A percentile compares a stretch with the other conserved stretches of the same genome.
Conservation (phyloP, 2,797 vertebrate species). For the Squalus acanthias region DNA sequence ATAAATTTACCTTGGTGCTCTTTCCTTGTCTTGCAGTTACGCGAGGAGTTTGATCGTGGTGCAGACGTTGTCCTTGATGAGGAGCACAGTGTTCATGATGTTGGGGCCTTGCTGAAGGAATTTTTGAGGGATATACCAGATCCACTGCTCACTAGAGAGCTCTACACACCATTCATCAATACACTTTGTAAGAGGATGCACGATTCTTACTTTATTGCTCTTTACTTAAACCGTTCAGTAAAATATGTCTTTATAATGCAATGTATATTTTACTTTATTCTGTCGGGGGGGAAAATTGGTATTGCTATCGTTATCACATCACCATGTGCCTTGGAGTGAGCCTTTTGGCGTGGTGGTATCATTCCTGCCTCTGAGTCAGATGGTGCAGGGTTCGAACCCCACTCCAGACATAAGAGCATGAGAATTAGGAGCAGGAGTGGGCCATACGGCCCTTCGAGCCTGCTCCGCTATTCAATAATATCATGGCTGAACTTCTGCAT, state of each 20-base stretch:
- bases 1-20: background rate
- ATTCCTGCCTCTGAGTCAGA: background rate
- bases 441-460: background rate
- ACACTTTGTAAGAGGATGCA: slow-evolving; percentile 68
- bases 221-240: background rate
- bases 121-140: slow-evolving; percentile 94
- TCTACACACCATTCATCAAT: slow-evolving; percentile 91
- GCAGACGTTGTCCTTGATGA: slow-evolving; percentile 78
- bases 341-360: background rate
- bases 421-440: background rate
- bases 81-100: slow-evolving; percentile 87
- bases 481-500: background rate
- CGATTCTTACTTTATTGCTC: background rate
- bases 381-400: background rate
- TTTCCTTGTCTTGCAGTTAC: slow-evolving; percentile 65
- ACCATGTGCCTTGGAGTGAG: background rate
- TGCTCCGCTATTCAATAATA: background rate
- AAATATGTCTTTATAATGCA: background rate
- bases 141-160: slow-evolving; percentile 86
- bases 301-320: background rate
- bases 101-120: slow-evolving; percentile 91
- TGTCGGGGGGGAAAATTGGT: background rate
- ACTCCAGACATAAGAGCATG: background rate
- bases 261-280: background rate
- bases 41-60: slow-evolving; percentile 88